Base-by-base conservation (phyloP, 2,888 invertebrate genomes). In the Lobophora halterata region DNA sequence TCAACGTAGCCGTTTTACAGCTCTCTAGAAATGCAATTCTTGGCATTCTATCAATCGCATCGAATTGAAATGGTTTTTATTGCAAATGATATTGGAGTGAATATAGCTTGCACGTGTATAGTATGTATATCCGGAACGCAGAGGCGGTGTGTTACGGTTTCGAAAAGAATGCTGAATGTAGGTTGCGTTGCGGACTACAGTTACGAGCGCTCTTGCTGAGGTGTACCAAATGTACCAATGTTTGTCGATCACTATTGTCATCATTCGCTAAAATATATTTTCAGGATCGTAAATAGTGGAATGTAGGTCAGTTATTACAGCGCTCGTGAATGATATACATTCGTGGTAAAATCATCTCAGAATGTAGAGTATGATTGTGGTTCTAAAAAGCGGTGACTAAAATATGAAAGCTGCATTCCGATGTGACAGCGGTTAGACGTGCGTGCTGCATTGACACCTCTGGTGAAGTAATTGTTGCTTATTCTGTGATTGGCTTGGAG, bases 101-200 rank as follows among this genome's bases (percentile, higher is more conserved):
- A 69, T 75, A 66, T 81, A 54, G 78, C 77, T 55, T 80, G 79
- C 65, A 56, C 68, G 58, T 57, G 57, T 39, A 37, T 41, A 49
- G 44, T 50, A 46, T 34, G 41, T 37, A 70, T 78, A 86, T 82
- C 83, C 85, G 85, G 85, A 80, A 79, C 82, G 81, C 77, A 78
- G 78, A 79, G 82, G 71, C 79, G 79, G 79, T 76, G 77, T 85
- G 83, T 81, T 86, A 87, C 87, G 81, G 85, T 85, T 87, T 83
- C 79, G 79, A 79, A 85, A 87, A 87, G 86, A 87, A 87, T 87
- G 83, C 80, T 67, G 80, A 83, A 86, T 86, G 85, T 85, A 81
- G 86, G 86, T 85, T 86, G 81, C 77, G 76, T 70, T 76, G 74
- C 73, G 66, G 79, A 81, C 80, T 78, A 81, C 83, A 79, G 86